Percentiles rank a stretch among this genome's conserved stretches.
phyloP scores from a whole-genome alignment of 2,113 vertebrate genomes.

The Python bivittatus region DNA sequence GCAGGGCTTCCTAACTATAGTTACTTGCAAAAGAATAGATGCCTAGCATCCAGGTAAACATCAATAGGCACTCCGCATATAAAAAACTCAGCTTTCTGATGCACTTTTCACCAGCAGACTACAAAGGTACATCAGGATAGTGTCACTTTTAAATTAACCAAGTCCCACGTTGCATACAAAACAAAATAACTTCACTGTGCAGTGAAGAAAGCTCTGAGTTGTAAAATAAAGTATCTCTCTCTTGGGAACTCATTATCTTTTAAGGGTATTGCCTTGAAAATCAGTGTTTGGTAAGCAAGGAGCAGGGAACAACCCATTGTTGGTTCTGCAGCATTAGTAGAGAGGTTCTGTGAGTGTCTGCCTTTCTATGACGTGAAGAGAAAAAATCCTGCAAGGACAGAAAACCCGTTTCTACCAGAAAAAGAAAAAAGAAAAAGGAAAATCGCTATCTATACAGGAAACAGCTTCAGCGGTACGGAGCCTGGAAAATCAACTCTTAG shows the following conservation, averaged over 20 bases:
- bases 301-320: slow-evolving; percentile 10
- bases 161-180: slow-evolving; percentile 19
- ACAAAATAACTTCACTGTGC: slow-evolving; percentile 31
- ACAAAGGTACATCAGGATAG: slow-evolving; percentile 22
- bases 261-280: slow-evolving; percentile 53
- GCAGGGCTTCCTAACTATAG: background rate
- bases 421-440: background rate
- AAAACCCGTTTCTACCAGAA: background rate
- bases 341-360: slow-evolving; percentile 2
- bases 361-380: background rate
- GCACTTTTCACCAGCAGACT: background rate
- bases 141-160: slow-evolving; percentile 23
- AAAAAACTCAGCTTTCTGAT: background rate
- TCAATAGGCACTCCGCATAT: background rate
- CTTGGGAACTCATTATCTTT: slow-evolving; percentile 65
- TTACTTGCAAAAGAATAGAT: background rate
- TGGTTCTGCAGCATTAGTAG: slow-evolving; percentile 2
- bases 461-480: slow-evolving; percentile 9
- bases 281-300: slow-evolving; percentile 43
- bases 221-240: slow-evolving; percentile 46
- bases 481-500: slow-evolving; percentile 17
- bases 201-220: slow-evolving; percentile 47
- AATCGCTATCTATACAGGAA: background rate
- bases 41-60: background rate
- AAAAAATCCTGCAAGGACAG: slow-evolving; percentile 43